Percentiles rank a stretch among this genome's conserved stretches.
Evolutionary conservation across 2,888 invertebrate species (phyloP).

Genomic region (Perdita meconis): DNA sequence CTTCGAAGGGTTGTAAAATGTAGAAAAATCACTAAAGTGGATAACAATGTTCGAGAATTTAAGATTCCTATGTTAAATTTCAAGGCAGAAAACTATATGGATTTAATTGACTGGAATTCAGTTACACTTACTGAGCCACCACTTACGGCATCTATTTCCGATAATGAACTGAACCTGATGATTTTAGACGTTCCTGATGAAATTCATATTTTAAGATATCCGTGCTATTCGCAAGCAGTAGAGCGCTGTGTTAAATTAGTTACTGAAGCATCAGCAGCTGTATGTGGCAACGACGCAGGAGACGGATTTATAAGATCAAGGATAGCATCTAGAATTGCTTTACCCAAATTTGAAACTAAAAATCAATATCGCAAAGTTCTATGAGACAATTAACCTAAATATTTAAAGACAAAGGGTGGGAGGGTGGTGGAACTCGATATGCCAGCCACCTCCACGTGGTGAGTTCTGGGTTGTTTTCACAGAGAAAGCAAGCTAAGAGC

Average conservation of each 20-base stretch:
- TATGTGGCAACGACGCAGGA: slow-evolving; percentile 17
- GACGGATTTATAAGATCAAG: slow-evolving; percentile 14
- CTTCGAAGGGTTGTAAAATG: background rate
- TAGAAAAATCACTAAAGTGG: background rate
- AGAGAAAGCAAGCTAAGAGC: no score
- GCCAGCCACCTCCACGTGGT: slow-evolving; percentile 4
- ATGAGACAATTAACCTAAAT: background rate
- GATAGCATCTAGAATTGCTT: background rate
- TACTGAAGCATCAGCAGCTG: slow-evolving; percentile 14
- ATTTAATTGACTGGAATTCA: slow-evolving; percentile 1
- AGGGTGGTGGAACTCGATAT: background rate
- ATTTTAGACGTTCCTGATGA: background rate
- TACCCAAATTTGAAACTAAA: slow-evolving; percentile 5
- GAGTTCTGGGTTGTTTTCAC: background rate
- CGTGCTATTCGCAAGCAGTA: slow-evolving; percentile 20
- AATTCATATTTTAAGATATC: background rate
- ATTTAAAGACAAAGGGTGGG: background rate
- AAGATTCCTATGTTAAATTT: slow-evolving; percentile 12
- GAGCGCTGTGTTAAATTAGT: slow-evolving; percentile 17
- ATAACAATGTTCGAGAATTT: background rate
- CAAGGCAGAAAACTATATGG: background rate
- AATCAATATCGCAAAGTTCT: background rate
- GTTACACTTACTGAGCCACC: slow-evolving; percentile 2
- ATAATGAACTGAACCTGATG: background rate
- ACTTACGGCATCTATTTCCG: background rate